Evolutionary conservation across 30 jellyfish, hydroid and myxozoan genomes (phyloP).

Genomic region (Hydractinia echinata): DNA sequence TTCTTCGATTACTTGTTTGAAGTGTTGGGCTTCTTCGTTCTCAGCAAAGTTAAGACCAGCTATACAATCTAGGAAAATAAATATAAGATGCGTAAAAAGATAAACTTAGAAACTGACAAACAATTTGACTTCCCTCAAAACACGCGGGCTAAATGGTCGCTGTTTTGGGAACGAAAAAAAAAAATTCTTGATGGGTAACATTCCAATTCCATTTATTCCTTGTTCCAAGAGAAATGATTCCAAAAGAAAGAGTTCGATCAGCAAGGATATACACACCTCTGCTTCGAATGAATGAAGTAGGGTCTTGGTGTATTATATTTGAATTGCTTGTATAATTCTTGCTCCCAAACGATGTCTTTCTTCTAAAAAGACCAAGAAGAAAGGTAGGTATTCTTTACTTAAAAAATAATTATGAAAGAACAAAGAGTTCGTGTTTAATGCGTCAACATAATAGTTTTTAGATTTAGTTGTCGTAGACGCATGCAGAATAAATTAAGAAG

Average conservation of each 20-base stretch:
- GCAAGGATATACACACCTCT: constrained; percentile 54
- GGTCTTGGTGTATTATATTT: constrained; percentile 52
- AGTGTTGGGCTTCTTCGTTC: constrained; percentile 61
- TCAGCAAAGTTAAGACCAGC: constrained; percentile 89
- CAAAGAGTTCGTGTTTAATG: too few relatives aligned
- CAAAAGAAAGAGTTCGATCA: background rate
- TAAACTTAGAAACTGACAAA: background rate
- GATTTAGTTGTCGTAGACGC: too few relatives aligned
- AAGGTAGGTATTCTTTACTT: too few relatives aligned
- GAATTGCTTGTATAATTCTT: constrained; percentile 68
- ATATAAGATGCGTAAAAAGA: background rate
- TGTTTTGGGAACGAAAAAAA: too few relatives aligned
- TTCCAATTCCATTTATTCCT: too few relatives aligned
- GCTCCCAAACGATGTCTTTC: constrained; percentile 76
- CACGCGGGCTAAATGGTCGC: too few relatives aligned
- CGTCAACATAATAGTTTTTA: too few relatives aligned
- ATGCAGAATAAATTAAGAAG: too few relatives aligned
- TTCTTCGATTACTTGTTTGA: constrained; percentile 48
- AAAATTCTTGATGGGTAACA: too few relatives aligned
- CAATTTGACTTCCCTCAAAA: too few relatives aligned
- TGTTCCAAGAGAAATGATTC: too few relatives aligned
- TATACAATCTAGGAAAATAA: constrained; percentile 54
- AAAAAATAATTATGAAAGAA: too few relatives aligned
- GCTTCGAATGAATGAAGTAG: constrained; percentile 88
- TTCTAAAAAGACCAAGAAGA: constrained; percentile 23